Base-by-base conservation (phyloP, 2,888 invertebrate species). In the Ctenicera cuprea region DNA sequence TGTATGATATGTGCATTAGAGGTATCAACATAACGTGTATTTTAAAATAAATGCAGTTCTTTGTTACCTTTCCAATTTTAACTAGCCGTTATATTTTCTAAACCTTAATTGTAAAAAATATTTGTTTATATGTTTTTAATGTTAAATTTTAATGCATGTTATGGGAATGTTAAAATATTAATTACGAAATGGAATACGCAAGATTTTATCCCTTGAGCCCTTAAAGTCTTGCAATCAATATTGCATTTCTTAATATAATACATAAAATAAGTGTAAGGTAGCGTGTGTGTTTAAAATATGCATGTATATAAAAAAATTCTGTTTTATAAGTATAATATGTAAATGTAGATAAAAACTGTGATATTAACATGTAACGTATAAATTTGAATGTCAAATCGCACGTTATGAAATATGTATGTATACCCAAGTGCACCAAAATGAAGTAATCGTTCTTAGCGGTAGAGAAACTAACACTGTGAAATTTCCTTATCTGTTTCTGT, bases 131-230 rank as follows among this genome's bases (percentile, higher is more conserved):
- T 54, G 45, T 70, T 63, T 26, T 30, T 38, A 26, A n/a, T 54
- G 37, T 69, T 69, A 61, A 18, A 69, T 59, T 41, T 61, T 43
- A 50, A 26, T 62, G 48, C 43, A 45, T 45, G 45, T 26, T 20
- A 20, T 8, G 22, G 26, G 22, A 37, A 38, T 22, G 26, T 20
- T 38, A 18, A n/a, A 3, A 67, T 41, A 57, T 48, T 18, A 18
- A 33, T 59, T 59, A 59, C 37, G 68, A 71, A 69, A 67, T 76
- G 76, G 68, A 77, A 76, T 74, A 78, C 75, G 74, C 80, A 79
- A 79, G 81, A 81, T 83, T 83, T 82, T 82, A 83, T 82, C 75
- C 59, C 66, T 80, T 83, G 84, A 84, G 84, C 84, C 84, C 83
- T 78, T 83, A 82, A 83, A 83, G 82, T 82, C 82, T 80, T 79